A percentile compares a stretch with the other conserved stretches of the same genome.
phyloP scores from a whole-genome alignment of 2,888 invertebrate genomes.

The Rhagonycha lutea region DNA sequence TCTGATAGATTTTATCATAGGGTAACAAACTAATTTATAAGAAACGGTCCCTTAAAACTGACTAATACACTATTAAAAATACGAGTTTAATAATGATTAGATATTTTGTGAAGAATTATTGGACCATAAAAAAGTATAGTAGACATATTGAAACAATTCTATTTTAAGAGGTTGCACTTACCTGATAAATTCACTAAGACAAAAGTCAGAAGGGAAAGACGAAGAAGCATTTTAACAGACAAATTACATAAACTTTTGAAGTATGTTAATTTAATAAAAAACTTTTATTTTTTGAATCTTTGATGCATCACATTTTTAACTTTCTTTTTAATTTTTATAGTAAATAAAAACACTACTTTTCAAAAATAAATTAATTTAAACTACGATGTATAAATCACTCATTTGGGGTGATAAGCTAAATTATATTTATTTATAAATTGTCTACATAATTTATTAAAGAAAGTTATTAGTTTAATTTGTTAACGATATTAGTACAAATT shows the following conservation, averaged over 20 bases:
- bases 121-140: too few species aligned
- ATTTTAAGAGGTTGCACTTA: constrained; percentile 10
- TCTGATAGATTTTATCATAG: background rate
- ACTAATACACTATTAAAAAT: background rate
- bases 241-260: constrained; percentile 17
- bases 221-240: constrained; percentile 26
- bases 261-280: constrained; percentile 8
- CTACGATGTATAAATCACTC: background rate
- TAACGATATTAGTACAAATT: background rate
- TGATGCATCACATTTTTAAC: constrained; percentile 11
- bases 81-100: background rate
- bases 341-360: background rate
- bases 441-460: background rate
- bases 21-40: background rate
- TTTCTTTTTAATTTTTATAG: background rate
- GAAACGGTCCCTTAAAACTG: background rate
- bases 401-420: background rate
- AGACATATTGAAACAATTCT: background rate
- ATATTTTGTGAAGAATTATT: background rate
- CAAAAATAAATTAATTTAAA: background rate
- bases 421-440: background rate
- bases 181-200: constrained; percentile 27
- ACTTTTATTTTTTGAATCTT: constrained; percentile 1
- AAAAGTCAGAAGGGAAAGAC: constrained; percentile 24
- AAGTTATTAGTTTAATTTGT: background rate